Percentiles rank a stretch among this genome's conserved stretches.
Evolutionary conservation across 2,888 invertebrate species (phyloP).

Genomic region (Pogonocherus hispidulus): DNA sequence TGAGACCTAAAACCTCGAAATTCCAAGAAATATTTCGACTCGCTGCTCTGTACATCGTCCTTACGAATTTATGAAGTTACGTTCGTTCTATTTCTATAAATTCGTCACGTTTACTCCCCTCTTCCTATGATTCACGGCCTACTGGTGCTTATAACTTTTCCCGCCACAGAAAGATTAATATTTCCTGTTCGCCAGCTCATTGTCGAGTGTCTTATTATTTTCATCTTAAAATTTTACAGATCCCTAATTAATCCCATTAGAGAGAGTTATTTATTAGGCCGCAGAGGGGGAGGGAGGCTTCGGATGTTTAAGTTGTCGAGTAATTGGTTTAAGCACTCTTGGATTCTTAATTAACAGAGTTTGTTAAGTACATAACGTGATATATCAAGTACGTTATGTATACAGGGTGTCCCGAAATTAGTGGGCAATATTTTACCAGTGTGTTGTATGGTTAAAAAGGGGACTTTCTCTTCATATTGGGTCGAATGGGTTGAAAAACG

Average conservation of each 20-base stretch:
- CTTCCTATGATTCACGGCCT: constrained; percentile 38
- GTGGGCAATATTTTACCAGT: too few species aligned
- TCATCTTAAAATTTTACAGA: constrained; percentile 51
- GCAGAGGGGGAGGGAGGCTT: constrained; percentile 37
- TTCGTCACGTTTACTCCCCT: too few species aligned
- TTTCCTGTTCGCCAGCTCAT: constrained; percentile 44
- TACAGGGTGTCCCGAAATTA: too few species aligned
- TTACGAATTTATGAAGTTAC: too few species aligned
- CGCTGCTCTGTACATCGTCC: too few species aligned
- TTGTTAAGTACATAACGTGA: neutral
- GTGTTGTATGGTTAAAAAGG: too few species aligned
- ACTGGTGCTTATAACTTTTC: constrained; percentile 30
- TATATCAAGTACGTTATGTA: neutral
- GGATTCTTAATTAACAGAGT: constrained; percentile 35
- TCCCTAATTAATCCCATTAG: constrained; percentile 49
- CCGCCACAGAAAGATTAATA: constrained; percentile 41
- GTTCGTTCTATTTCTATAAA: too few species aligned
- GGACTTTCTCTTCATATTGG: too few species aligned
- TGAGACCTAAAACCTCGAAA: too few species aligned
- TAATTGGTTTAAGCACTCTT: constrained; percentile 40
- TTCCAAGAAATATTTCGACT: too few species aligned
- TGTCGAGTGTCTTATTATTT: constrained; percentile 53
- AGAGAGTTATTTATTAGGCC: constrained; percentile 49
- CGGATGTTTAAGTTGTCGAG: constrained; percentile 34
- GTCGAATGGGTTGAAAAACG: too few species aligned